Percentiles rank a stretch among this genome's conserved stretches.
phyloP scores from a whole-genome alignment of 2,888 invertebrate species.

The Adela reaumurella region DNA sequence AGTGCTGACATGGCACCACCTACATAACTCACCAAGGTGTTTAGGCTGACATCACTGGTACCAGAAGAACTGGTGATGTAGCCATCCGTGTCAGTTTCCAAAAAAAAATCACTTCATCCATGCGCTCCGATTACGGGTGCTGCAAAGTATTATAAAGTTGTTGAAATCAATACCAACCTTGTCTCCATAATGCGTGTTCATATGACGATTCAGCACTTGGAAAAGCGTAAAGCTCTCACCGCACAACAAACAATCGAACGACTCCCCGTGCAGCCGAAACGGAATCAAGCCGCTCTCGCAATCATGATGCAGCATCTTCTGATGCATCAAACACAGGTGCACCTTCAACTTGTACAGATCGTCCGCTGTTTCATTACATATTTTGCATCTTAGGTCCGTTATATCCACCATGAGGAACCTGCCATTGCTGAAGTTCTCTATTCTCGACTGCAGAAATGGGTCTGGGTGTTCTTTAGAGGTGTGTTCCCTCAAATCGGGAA shows the following conservation, averaged over 20 bases:
- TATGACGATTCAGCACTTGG: slow-evolving; percentile 7
- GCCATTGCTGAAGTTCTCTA: not conserved
- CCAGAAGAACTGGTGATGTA: too few relatives aligned
- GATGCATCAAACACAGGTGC: not conserved
- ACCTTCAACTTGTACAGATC: not conserved
- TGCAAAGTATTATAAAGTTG: too few relatives aligned
- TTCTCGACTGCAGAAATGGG: not conserved
- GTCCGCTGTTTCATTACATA: not conserved
- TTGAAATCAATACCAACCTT: too few relatives aligned
- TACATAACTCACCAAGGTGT: too few relatives aligned
- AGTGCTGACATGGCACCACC: too few relatives aligned
- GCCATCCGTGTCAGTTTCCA: too few relatives aligned
- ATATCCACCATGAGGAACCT: not conserved
- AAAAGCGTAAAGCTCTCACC: slow-evolving; percentile 6
- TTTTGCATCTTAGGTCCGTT: not conserved
- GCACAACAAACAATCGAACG: slow-evolving; percentile 8
- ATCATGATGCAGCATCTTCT: not conserved
- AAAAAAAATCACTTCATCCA: too few relatives aligned
- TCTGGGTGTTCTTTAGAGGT: not conserved
- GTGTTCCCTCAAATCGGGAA: not conserved
- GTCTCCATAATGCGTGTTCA: slow-evolving; percentile 8
- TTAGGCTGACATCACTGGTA: too few relatives aligned
- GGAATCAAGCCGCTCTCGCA: slow-evolving; percentile 5
- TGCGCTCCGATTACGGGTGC: too few relatives aligned
- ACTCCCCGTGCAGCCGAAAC: slow-evolving; percentile 14